Evolutionary conservation across 2,113 vertebrate genomes (phyloP).

Genomic region (Elaphurus davidianus): DNA sequence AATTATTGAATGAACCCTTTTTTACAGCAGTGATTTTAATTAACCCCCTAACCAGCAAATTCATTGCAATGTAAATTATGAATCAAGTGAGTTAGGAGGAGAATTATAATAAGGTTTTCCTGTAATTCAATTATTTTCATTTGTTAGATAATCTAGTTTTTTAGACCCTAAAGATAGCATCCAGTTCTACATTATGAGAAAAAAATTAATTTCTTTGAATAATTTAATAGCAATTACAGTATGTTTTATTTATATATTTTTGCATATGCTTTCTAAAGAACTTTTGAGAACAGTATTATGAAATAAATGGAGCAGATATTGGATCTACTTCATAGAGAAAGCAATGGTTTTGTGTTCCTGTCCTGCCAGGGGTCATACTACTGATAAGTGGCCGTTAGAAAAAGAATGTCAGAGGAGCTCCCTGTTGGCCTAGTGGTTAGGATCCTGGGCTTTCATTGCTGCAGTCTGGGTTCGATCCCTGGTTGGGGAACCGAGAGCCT

Average conservation of each 20-base stretch:
- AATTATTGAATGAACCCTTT: constrained; percentile 45
- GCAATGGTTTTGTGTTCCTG: background rate
- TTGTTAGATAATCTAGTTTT: constrained; percentile 14
- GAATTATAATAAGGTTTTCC: constrained; percentile 53
- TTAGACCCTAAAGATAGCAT: background rate
- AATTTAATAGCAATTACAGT: background rate
- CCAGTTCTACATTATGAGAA: background rate
- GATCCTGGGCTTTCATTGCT: background rate
- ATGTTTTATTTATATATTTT: constrained; percentile 13
- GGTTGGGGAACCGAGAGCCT: background rate
- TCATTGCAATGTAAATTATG: constrained; percentile 48
- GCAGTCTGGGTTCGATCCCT: background rate
- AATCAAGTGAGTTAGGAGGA: background rate
- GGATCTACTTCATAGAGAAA: background rate
- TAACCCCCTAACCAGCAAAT: constrained; percentile 12
- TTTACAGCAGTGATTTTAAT: constrained; percentile 44
- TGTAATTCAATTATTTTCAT: constrained; percentile 38
- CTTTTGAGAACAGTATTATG: background rate
- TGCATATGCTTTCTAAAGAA: background rate
- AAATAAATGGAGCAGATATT: background rate
- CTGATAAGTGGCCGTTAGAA: background rate
- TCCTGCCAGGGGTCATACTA: background rate
- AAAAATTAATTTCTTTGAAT: constrained; percentile 36
- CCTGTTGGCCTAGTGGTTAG: background rate
- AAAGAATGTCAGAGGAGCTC: background rate